Conservation (phyloP, 2,113 vertebrate genomes). For the Porphyrio hochstetteri region DNA sequence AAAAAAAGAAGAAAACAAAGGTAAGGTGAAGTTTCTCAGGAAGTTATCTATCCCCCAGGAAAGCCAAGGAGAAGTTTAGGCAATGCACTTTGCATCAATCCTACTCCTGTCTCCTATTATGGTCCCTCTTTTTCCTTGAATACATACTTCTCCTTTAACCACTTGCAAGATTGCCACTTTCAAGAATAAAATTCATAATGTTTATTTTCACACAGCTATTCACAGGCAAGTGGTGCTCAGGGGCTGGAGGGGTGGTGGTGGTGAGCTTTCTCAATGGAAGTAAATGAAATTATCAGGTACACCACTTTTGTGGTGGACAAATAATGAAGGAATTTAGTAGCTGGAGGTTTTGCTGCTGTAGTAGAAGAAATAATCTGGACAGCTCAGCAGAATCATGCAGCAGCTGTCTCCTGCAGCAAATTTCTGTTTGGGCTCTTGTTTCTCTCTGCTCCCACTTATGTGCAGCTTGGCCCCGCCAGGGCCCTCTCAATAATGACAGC, state of each 20-base stretch:
- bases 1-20: not conserved
- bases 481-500: not conserved
- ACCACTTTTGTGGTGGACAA: not conserved
- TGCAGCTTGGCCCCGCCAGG: not conserved
- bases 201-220: not conserved
- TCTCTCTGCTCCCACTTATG: not conserved
- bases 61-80: not conserved
- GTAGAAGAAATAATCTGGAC: not conserved
- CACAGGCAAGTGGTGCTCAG: not conserved
- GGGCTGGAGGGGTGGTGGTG: too few species aligned
- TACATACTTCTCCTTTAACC: not conserved
- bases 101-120: not conserved
- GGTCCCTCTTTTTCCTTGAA: not conserved
- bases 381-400: not conserved
- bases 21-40: not conserved
- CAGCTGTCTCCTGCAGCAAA: not conserved
- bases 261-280: not conserved
- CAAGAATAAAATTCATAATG: not conserved
- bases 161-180: not conserved
- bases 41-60: not conserved
- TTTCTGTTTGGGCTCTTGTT: not conserved
- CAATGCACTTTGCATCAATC: not conserved
- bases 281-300: not conserved
- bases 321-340: not conserved
- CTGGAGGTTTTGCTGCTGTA: not conserved